Evolutionary conservation across 2,113 vertebrate genomes (phyloP), one percentile per base, ranked within the genome.

Genomic region (Serilophus lunatus): DNA sequence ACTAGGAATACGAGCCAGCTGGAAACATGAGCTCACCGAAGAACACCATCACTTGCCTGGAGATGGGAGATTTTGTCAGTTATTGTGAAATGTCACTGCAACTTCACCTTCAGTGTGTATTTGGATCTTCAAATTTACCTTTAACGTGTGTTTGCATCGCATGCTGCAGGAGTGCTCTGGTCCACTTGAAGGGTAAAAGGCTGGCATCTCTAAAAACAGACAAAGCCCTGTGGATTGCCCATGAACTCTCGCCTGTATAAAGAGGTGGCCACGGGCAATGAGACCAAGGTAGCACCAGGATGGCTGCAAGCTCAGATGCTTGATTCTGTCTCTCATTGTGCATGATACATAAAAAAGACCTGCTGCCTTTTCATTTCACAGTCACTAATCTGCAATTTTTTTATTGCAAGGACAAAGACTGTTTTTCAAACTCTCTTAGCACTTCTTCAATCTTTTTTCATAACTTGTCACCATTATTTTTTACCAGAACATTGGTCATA

Each of bases 291-390:
- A 81, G 7, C 15, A 45, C 15, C 40, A 60, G 60, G 42, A 45
- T 8, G 26, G 17, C 47, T 81, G 50, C 70, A 59, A 68, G 40
- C 20, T 70, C 4, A 1, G 25, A 42, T 0, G 0, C 22, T 50
- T 20, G 11, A 10, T 63, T 50, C 50, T 88, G 31, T 18, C 35
- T 68, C 36, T 60, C 31, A 5, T 8, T 40, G 28, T 49, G 47
- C 38, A 25, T 1, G 4, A n/a, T 13, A 40, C 44, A 26, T 54
- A 15, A 45, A 57, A 88, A 84, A 71, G 49, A 47, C 23, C n/a
- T 68, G 38, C 28, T 88, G 64, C 47, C 50, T 95, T 88, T 54
- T 44, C n/a, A 33, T 38, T 89, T 57, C 61, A 75, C 28, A 65
- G 11, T 47, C 36, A 63, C 4, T 18, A 54, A 20, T 28, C 33